These are phyloP conservation scores for Lasioglossum calceatum DNA, from an alignment of 2,888 invertebrate genomes.

Conservation along the genomic window DNA sequence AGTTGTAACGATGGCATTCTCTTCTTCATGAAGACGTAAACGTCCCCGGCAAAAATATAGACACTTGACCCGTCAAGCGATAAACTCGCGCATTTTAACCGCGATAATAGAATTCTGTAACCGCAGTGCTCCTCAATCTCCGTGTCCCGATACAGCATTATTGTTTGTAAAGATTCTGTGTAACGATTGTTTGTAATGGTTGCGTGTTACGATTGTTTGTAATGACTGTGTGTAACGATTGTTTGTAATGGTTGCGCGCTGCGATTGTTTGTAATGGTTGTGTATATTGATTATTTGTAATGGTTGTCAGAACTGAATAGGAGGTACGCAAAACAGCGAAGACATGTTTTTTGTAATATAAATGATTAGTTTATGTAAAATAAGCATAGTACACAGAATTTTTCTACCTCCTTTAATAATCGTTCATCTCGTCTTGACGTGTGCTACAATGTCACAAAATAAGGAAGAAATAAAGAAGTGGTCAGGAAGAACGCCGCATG, in stretches of 20 bases:
- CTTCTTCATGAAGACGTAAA: conserved; percentile 1
- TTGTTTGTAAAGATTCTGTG: background rate
- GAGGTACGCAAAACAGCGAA: no score
- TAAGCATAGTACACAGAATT: no score
- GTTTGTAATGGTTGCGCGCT: no score
- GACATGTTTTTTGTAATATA: no score
- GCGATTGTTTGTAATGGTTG: no score
- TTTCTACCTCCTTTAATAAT: background rate
- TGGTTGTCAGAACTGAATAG: no score
- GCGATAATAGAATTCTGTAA: background rate
- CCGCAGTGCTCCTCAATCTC: background rate
- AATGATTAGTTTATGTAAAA: no score
- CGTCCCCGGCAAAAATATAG: background rate
- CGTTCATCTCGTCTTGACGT: background rate
- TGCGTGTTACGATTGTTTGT: background rate
- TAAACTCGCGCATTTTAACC: background rate
- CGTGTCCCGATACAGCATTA: background rate
- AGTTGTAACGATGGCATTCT: background rate
- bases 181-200: background rate
- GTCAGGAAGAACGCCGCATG: no score
- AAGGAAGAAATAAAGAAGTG: background rate
- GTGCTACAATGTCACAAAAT: background rate
- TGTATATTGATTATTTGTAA: no score
- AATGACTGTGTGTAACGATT: no score
- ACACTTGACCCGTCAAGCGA: background rate